Evolutionary conservation across 2,113 vertebrate species (phyloP).

Genomic region (Lycocorax pyrrhopterus): DNA sequence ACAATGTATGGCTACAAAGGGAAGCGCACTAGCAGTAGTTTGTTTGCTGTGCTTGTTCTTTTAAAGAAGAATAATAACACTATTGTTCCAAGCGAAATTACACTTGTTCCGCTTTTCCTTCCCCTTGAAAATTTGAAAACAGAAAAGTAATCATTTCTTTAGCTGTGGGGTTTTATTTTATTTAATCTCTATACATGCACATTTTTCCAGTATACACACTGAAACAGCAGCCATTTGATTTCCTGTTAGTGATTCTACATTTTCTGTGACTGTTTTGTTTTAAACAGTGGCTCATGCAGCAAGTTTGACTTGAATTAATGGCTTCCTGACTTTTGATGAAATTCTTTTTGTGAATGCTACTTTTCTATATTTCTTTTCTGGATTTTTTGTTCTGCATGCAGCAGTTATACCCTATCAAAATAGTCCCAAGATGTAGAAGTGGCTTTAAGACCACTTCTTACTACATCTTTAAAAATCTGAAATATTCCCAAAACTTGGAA

Average conservation of each 20-base stretch:
- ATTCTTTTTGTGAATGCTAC: neutral
- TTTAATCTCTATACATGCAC: neutral
- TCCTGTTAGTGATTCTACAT: neutral
- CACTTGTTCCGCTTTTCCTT: neutral
- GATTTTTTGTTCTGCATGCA: neutral
- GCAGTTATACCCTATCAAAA: neutral
- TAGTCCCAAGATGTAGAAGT: neutral
- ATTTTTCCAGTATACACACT: neutral
- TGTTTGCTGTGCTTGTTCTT: neutral
- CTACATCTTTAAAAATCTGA: neutral
- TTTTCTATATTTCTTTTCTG: neutral
- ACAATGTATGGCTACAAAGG: neutral
- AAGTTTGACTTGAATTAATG: neutral
- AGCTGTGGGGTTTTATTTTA: neutral
- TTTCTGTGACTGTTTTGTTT: neutral
- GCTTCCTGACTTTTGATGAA: neutral
- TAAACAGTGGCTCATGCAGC: neutral
- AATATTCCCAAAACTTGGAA: neutral
- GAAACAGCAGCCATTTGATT: slow-evolving; percentile 13
- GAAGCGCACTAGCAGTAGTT: neutral
- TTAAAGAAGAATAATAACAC: neutral
- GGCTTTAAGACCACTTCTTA: neutral
- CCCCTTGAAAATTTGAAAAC: neutral
- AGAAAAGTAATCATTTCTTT: neutral
- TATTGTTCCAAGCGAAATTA: neutral